Percentiles rank a stretch among this genome's conserved stretches.
Conservation (phyloP, 2,888 invertebrate genomes). For the Troides oblongomaculatus region DNA sequence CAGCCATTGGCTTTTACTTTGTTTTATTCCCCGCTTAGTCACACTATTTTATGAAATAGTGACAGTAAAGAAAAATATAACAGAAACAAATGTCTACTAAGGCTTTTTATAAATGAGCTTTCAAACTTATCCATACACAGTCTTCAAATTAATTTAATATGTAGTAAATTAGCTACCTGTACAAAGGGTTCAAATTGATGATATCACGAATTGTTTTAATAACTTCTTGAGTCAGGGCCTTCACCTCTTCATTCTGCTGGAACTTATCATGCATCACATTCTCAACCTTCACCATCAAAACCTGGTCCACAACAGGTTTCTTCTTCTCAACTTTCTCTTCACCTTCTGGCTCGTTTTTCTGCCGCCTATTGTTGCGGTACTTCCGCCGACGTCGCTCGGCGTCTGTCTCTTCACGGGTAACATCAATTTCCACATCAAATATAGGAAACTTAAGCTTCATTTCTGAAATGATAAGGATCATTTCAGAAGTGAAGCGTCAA, state of each 20-base stretch:
- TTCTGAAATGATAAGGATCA: conserved; percentile 68
- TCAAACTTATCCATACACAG: too few relatives aligned
- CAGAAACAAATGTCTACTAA: too few relatives aligned
- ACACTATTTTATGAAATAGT: too few relatives aligned
- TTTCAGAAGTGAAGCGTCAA: conserved; percentile 66
- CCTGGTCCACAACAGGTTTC: conserved; percentile 56
- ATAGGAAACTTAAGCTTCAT: conserved; percentile 91
- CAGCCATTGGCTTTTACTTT: too few relatives aligned
- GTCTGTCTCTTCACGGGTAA: conserved; percentile 88
- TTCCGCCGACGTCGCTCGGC: conserved; percentile 78
- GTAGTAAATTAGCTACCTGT: conserved; percentile 72
- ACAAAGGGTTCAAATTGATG: conserved; percentile 97
- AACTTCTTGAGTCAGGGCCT: conserved; percentile 97
- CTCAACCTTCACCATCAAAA: conserved; percentile 96
- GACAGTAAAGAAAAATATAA: too few relatives aligned
- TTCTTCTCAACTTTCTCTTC: conserved; percentile 45
- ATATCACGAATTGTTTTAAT: conserved; percentile 99
- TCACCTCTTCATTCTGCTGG: conserved; percentile 95
- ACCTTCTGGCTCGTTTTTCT: conserved; percentile 35
- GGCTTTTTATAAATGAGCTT: too few relatives aligned
- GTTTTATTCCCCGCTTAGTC: too few relatives aligned
- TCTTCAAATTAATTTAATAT: too few relatives aligned
- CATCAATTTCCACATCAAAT: conserved; percentile 90
- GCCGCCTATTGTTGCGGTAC: conserved; percentile 61
- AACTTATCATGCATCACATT: conserved; percentile 94